Evolutionary conservation across 2,888 invertebrate genomes (phyloP).

Genomic region (Hyposoter didymator): DNA sequence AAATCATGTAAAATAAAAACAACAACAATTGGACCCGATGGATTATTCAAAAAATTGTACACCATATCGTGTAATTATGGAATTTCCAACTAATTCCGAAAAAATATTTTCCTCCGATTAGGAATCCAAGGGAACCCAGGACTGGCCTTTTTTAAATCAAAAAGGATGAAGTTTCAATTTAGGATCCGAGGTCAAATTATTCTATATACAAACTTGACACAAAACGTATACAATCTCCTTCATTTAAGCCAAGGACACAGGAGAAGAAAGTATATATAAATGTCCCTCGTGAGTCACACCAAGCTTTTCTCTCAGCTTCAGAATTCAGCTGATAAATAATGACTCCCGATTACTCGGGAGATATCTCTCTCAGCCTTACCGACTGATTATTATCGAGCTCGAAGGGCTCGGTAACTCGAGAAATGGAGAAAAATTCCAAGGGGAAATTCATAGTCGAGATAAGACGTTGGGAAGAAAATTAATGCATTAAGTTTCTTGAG

Average conservation of each 20-base stretch:
- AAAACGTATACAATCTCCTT: background rate
- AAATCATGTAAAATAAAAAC: background rate
- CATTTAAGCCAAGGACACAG: slow-evolving; percentile 16
- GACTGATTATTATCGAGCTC: slow-evolving; percentile 60
- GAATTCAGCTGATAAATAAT: slow-evolving; percentile 61
- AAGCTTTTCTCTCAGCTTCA: slow-evolving; percentile 54
- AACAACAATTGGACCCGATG: slow-evolving; percentile 25
- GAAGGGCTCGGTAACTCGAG: slow-evolving; percentile 42
- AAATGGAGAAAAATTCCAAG: slow-evolving; percentile 47
- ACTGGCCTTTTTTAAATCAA: background rate
- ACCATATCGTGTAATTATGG: background rate
- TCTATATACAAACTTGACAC: background rate
- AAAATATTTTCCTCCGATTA: background rate
- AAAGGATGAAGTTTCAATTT: background rate
- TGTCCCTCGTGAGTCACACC: slow-evolving; percentile 61
- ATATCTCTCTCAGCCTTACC: slow-evolving; percentile 43
- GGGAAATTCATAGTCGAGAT: slow-evolving; percentile 25
- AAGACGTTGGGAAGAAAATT: slow-evolving; percentile 6
- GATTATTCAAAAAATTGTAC: no score
- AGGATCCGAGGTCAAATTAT: background rate
- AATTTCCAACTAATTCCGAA: background rate
- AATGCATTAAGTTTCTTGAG: background rate
- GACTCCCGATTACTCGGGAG: slow-evolving; percentile 49
- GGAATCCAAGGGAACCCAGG: background rate
- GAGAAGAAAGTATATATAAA: slow-evolving; percentile 46